phyloP scores from a whole-genome alignment of 2,888 invertebrate genomes.

The Byasa hedistus region DNA sequence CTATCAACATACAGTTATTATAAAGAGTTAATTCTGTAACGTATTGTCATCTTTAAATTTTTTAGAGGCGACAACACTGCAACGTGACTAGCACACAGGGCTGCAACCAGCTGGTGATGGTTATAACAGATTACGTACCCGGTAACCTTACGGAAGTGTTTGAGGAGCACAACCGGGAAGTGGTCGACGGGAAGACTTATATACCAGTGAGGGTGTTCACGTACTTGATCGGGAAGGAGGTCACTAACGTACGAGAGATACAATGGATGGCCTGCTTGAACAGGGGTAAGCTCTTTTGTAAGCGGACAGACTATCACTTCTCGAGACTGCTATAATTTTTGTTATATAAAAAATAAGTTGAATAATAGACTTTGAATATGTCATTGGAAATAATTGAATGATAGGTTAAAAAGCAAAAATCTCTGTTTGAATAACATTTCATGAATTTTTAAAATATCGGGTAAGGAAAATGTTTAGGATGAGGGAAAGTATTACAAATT shows the following conservation, averaged over 20 bases:
- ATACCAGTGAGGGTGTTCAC: slow-evolving; percentile 96
- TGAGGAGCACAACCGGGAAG: slow-evolving; percentile 86
- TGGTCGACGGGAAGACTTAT: slow-evolving; percentile 80
- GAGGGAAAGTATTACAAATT: too few relatives aligned
- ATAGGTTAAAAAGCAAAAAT: too few relatives aligned
- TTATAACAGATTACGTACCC: slow-evolving; percentile 96
- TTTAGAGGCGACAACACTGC: slow-evolving; percentile 57
- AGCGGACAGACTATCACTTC: background rate
- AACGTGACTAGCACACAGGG: slow-evolving; percentile 71
- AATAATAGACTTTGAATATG: background rate
- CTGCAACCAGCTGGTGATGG: slow-evolving; percentile 98
- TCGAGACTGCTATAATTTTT: background rate
- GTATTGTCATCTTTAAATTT: background rate
- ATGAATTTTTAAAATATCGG: too few relatives aligned
- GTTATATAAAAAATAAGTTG: background rate
- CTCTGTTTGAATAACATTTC: too few relatives aligned
- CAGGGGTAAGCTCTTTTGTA: slow-evolving; percentile 81
- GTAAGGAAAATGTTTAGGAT: too few relatives aligned
- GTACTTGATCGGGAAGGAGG: slow-evolving; percentile 96
- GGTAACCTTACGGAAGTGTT: slow-evolving; percentile 93
- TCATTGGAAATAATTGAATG: background rate
- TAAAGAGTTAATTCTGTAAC: too few relatives aligned
- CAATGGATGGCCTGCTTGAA: slow-evolving; percentile 97
- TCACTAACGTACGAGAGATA: slow-evolving; percentile 92
- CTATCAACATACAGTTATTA: too few relatives aligned